Base-by-base conservation (phyloP, 2,888 invertebrate genomes). In the Monochamus alternatus region DNA sequence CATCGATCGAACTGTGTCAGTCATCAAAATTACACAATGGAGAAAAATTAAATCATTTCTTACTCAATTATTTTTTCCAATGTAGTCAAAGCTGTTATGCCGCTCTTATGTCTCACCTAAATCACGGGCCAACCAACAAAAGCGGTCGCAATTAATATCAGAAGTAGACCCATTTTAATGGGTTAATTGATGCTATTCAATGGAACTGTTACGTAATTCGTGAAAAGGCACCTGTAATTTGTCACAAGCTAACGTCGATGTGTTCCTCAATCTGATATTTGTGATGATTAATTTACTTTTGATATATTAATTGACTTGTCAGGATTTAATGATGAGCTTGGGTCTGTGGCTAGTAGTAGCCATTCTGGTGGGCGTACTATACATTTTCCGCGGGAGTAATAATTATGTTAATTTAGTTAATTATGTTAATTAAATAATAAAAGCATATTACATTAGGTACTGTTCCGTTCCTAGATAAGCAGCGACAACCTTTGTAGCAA, bases 91-190 rank as follows among this genome's bases (percentile, higher is more conserved):
- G 60, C 31, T 30, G 22, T 30, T 32, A 47, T 60, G 22, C 5
- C 9, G 31, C 8, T 10, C 60, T 60, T 69, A 69, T 69, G 60
- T 59, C n/a, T 51, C 58, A 60, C 69, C 69, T 69, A 69, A 32
- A 69, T 69, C 69, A 60, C 7, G 10, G n/a, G 10, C 47, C 69
- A 59, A 3, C 47, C 69, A 59, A 3, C 31, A 22, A 38, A 47
- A 44, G 69, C 43, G 69, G 47, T 69, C 31, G 58, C 47, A 69
- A 69, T 69, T 69, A 69, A 47, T 69, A 60, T 69, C 30, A 44
- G 69, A 60, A 69, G 43, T 68, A 58, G 58, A 31, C 59, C 59
- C 2, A 43, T 60, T 69, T 60, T 60, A 69, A 30, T 38, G 14
- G 47, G 69, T 60, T 60, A 69, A 69, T 60, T 69, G 60, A 22